phyloP scores from a whole-genome alignment of 53 echinoderm and acorn worm species.

The Apostichopus leukothele region DNA sequence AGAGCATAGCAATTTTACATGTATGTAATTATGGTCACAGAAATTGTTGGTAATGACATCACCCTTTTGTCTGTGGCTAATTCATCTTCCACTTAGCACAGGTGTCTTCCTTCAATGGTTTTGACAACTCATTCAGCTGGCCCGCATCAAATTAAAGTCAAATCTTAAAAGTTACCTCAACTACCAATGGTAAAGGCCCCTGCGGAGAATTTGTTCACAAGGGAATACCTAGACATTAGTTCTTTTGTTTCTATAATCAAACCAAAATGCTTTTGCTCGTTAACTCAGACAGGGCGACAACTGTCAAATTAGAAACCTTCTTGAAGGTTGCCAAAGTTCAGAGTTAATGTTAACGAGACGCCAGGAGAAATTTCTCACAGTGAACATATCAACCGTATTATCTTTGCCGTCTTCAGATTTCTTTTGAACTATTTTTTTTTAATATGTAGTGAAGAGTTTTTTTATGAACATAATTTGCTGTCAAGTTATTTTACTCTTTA shows the following conservation, averaged over 20 bases:
- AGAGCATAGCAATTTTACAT: neutral
- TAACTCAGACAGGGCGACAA: slow-evolving; percentile 14
- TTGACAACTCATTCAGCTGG: slow-evolving; percentile 19
- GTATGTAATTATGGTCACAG: neutral
- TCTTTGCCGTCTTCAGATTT: neutral
- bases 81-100: slow-evolving; percentile 25
- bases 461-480: slow-evolving; percentile 13
- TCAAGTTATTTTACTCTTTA: neutral
- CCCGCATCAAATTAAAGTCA: slow-evolving; percentile 42
- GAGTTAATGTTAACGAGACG: slow-evolving; percentile 11
- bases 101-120: slow-evolving; percentile 30
- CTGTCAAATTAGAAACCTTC: neutral
- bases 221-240: slow-evolving; percentile 29
- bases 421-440: neutral
- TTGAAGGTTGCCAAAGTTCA: slow-evolving; percentile 14
- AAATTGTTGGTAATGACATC: neutral
- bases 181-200: slow-evolving; percentile 8
- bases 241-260: slow-evolving; percentile 7
- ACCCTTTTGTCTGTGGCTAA: slow-evolving; percentile 29
- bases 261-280: slow-evolving; percentile 18
- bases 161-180: slow-evolving; percentile 31
- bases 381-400: neutral
- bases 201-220: neutral
- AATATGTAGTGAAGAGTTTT: neutral
- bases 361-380: neutral